Evolutionary conservation across 2,888 invertebrate genomes (phyloP).

Genomic region (Autographa pulchrina): DNA sequence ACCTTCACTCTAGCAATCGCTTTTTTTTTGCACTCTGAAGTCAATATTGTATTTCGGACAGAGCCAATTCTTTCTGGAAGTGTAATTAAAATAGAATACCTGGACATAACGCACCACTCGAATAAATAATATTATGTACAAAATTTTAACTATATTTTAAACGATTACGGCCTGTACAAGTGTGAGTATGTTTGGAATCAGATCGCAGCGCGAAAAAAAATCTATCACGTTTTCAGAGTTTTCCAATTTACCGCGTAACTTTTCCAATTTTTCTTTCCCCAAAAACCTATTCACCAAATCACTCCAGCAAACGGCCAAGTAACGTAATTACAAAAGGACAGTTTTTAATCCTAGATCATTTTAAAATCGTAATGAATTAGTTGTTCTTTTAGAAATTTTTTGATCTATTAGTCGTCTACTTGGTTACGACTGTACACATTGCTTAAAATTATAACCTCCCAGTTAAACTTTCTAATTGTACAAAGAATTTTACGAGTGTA

Average conservation of each 20-base stretch:
- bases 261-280: not conserved
- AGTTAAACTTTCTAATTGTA: not conserved
- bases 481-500: conserved; percentile 14
- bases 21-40: not conserved
- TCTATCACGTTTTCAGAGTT: not conserved
- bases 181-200: not conserved
- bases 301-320: not conserved
- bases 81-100: too few relatives aligned
- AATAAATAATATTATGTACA: too few relatives aligned
- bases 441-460: not conserved
- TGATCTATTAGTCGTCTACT: not conserved
- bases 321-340: not conserved
- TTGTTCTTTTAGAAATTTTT: not conserved
- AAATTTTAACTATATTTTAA: too few relatives aligned
- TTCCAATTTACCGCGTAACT: conserved; percentile 1
- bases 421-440: not conserved
- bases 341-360: not conserved
- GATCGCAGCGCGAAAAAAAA: not conserved
- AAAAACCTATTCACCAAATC: not conserved
- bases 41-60: not conserved
- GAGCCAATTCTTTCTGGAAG: not conserved
- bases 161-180: too few relatives aligned
- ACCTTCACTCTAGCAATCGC: not conserved
- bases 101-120: too few relatives aligned
- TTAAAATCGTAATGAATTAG: not conserved